Evolutionary conservation across 1,140 invertebrate genomes (phyloP).

Genomic region (Drosophila pectinifera): DNA sequence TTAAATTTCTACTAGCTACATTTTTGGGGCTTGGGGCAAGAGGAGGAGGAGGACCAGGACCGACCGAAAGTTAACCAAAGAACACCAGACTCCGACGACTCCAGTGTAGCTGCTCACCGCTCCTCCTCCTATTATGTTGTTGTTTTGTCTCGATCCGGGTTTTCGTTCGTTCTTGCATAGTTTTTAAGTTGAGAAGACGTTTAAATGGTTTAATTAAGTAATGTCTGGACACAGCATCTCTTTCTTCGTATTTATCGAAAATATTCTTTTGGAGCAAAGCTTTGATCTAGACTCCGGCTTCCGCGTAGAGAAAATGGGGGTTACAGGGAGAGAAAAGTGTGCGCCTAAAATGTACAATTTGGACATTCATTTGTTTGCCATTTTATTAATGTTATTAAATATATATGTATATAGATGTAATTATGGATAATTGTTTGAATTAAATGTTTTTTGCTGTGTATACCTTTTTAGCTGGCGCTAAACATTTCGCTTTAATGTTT

Average conservation of each 20-base stretch:
- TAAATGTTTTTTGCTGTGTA: conserved; percentile 34
- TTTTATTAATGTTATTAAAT: conserved; percentile 74
- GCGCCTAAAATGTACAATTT: conserved; percentile 58
- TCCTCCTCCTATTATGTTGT: not conserved
- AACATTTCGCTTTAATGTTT: conserved; percentile 69
- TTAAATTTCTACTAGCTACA: conserved; percentile 81
- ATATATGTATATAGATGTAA: conserved; percentile 66
- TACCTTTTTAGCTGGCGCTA: conserved; percentile 59
- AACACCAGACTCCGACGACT: conserved; percentile 2
- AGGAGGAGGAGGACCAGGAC: not conserved
- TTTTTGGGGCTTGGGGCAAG: conserved; percentile 38
- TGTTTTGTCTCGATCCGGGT: not conserved
- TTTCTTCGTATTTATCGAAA: conserved; percentile 15
- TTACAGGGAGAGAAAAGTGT: conserved; percentile 43
- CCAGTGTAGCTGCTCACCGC: not conserved
- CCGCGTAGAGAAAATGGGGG: conserved; percentile 1
- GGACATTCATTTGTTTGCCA: conserved; percentile 58
- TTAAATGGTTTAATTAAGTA: conserved; percentile 53
- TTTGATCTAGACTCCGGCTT: conserved; percentile 26
- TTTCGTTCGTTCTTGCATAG: conserved; percentile 3
- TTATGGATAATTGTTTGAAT: conserved; percentile 35
- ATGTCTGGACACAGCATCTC: conserved; percentile 31
- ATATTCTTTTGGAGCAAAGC: conserved; percentile 17
- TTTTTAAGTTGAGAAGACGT: conserved; percentile 30
- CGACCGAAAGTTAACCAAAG: conserved; percentile 3